Evolutionary conservation across 2,113 vertebrate species (phyloP).

Genomic region (Solea senegalensis): DNA sequence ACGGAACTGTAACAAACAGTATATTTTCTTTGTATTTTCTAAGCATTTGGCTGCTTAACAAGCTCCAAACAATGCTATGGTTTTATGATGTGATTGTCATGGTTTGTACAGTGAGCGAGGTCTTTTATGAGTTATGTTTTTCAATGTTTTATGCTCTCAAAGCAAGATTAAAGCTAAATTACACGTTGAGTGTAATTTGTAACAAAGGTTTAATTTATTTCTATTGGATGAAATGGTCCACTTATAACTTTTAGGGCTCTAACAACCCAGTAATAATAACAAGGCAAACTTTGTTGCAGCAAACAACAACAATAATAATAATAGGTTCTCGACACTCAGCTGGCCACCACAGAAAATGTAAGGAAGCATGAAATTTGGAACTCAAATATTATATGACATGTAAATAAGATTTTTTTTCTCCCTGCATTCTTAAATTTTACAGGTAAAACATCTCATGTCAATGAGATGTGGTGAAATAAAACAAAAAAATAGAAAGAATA

Average conservation of each 20-base stretch:
- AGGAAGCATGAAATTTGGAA: conserved; percentile 25
- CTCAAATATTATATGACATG: conserved; percentile 14
- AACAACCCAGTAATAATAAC: conserved; percentile 6
- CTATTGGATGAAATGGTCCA: conserved; percentile 9
- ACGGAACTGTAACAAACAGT: conserved; percentile 41
- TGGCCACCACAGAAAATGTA: conserved; percentile 6
- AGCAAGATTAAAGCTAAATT: too few species aligned
- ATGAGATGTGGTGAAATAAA: conserved; percentile 15
- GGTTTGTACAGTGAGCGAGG: too few species aligned
- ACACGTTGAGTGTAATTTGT: too few species aligned
- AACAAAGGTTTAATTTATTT: too few species aligned
- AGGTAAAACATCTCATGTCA: background rate
- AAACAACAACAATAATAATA: background rate
- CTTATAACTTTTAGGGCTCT: background rate
- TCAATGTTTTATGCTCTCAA: too few species aligned
- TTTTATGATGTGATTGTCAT: too few species aligned
- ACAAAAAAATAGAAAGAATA: background rate
- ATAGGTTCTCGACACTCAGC: background rate
- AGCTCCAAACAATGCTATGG: too few species aligned
- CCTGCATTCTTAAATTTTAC: too few species aligned
- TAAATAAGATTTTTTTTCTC: background rate
- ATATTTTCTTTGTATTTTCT: background rate
- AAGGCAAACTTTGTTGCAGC: background rate
- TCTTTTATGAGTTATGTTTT: too few species aligned
- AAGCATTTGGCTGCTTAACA: too few species aligned